Conservation (phyloP, 2,113 vertebrate genomes). For the Amblyornis subalaris region DNA sequence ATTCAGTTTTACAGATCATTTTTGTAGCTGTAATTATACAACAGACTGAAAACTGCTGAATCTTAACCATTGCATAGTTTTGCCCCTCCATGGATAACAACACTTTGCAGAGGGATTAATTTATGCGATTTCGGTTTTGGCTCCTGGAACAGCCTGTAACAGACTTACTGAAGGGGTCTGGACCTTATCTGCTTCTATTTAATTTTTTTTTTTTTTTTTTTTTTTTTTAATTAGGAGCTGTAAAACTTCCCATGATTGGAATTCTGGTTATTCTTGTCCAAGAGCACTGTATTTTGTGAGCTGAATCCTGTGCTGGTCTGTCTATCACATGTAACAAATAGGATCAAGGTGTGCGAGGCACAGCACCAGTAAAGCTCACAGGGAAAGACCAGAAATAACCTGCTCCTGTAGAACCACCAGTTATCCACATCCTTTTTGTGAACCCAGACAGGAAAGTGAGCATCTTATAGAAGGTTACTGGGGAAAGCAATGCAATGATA, state of each 20-base stretch:
- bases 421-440: neutral
- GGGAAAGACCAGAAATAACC: neutral
- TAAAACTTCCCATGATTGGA: neutral
- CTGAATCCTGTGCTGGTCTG: neutral
- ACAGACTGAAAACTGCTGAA: neutral
- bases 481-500: neutral
- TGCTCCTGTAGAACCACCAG: neutral
- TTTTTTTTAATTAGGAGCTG: neutral
- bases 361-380: neutral
- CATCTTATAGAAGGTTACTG: neutral
- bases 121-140: rapidly evolving
- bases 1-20: neutral
- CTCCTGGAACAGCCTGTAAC: neutral
- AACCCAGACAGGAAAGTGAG: neutral
- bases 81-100: too few species aligned
- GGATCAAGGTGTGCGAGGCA: neutral
- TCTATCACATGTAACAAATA: neutral
- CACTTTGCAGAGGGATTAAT: neutral
- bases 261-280: neutral
- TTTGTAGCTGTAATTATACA: neutral
- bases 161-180: neutral
- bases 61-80: neutral
- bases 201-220: neutral
- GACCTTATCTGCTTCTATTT: neutral
- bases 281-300: neutral